phyloP scores from a whole-genome alignment of 2,888 invertebrate genomes.

The Allolobophora icterica region DNA sequence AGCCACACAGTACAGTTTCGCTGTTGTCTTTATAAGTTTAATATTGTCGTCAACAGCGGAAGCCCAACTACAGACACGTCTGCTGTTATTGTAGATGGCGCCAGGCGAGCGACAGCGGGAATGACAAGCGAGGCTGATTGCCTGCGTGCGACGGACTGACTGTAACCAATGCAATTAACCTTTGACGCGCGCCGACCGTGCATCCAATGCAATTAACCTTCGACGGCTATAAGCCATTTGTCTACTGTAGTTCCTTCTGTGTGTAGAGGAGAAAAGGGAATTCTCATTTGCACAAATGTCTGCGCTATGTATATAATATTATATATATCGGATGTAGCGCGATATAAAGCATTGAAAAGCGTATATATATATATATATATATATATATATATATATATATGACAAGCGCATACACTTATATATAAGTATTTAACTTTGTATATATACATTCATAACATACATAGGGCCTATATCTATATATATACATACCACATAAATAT shows the following conservation, averaged over 20 bases:
- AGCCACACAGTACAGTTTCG: not conserved
- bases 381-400: no score
- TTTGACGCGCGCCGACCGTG: not conserved
- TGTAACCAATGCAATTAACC: not conserved
- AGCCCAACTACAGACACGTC: not conserved
- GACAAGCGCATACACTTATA: no score
- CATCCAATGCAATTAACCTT: constrained; percentile 17
- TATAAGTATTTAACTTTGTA: no score
- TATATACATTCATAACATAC: no score
- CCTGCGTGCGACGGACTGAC: not conserved
- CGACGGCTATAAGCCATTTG: not conserved
- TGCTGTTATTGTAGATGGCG: constrained; percentile 4
- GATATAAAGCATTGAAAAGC: no score
- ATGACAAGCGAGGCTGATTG: not conserved
- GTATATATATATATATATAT: no score
- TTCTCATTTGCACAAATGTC: not conserved
- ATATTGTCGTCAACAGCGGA: not conserved
- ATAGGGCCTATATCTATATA: no score
- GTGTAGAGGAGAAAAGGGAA: not conserved
- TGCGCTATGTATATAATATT: no score
- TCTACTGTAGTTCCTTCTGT: not conserved
- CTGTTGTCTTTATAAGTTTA: not conserved
- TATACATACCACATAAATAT: no score
- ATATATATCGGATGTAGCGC: no score
- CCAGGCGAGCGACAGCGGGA: not conserved